A percentile compares a stretch with the other conserved stretches of the same genome.
These are phyloP conservation scores for Channa striata DNA, from an alignment of 2,797 vertebrate species.

Conservation along the genomic window DNA sequence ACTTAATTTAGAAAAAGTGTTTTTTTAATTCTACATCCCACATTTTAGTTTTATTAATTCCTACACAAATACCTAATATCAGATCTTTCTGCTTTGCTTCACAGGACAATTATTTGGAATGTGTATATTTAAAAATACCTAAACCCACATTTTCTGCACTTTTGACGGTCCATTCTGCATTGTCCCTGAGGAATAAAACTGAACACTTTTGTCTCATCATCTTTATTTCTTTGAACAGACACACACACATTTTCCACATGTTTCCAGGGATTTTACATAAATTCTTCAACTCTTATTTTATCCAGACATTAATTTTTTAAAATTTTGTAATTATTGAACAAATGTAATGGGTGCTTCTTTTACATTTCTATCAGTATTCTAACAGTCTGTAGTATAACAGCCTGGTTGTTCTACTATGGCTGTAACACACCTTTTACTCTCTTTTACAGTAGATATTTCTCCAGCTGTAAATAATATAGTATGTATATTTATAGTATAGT, in stretches of 20 bases:
- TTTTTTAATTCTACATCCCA: not conserved
- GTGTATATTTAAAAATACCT: not conserved
- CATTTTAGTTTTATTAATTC: not conserved
- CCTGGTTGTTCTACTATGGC: not conserved
- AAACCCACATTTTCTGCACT: not conserved
- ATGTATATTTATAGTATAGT: not conserved
- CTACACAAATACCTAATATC: not conserved
- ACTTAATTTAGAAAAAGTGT: too few species aligned
- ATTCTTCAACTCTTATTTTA: not conserved
- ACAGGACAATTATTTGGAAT: not conserved
- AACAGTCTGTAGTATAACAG: not conserved
- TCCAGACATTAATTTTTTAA: not conserved
- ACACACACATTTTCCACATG: not conserved
- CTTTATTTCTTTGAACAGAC: not conserved
- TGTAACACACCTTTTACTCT: not conserved
- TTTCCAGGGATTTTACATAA: not conserved
- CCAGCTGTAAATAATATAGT: not conserved
- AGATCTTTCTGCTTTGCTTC: not conserved
- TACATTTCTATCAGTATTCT: not conserved
- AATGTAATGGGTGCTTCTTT: not conserved
- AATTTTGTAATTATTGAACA: not conserved
- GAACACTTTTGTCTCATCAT: not conserved
- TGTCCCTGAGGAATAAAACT: too few species aligned
- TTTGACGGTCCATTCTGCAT: not conserved
- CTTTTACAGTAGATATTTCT: not conserved